These are phyloP conservation scores for Sander vitreus DNA, from an alignment of 2,113 vertebrate genomes.

Conservation along the genomic window DNA sequence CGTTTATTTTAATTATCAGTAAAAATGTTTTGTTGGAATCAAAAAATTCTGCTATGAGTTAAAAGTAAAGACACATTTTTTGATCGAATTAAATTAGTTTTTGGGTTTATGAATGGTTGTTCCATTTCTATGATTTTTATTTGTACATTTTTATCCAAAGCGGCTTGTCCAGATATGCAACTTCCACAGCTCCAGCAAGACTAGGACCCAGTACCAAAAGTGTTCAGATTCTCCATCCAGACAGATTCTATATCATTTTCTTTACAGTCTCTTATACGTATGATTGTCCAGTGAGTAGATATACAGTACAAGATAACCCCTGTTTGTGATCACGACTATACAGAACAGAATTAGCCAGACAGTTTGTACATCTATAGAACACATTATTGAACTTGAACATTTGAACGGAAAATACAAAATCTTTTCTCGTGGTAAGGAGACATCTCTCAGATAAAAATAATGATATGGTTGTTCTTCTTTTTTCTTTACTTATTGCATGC, in stretches of 20 bases:
- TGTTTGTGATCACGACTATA: conserved; percentile 82
- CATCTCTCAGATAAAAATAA: conserved; percentile 79
- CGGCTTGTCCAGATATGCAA: conserved; percentile 47
- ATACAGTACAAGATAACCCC: conserved; percentile 85
- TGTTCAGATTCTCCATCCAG: conserved; percentile 55
- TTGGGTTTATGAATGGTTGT: conserved; percentile 33
- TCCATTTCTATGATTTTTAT: conserved; percentile 17
- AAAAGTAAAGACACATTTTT: conserved; percentile 57
- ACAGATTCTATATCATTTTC: conserved; percentile 68
- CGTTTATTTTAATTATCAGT: conserved; percentile 18
- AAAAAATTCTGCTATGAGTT: conserved; percentile 48
- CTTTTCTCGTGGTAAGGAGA: conserved; percentile 71
- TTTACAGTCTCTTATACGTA: conserved; percentile 75
- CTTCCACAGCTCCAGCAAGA: conserved; percentile 63
- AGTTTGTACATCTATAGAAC: conserved; percentile 85
- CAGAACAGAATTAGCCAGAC: conserved; percentile 82
- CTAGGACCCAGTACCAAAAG: conserved; percentile 69
- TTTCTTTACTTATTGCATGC: conserved; percentile 85
- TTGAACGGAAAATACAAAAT: conserved; percentile 81
- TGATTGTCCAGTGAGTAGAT: conserved; percentile 85
- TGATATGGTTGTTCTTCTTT: conserved; percentile 64
- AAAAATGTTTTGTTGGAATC: conserved; percentile 51
- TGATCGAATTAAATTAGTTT: conserved; percentile 43
- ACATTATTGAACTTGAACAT: conserved; percentile 81
- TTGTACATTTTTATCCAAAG: conserved; percentile 53